These are phyloP conservation scores for Rhopalosiphum maidis DNA, from an alignment of 1,140 invertebrate genomes.

Conservation along the genomic window DNA sequence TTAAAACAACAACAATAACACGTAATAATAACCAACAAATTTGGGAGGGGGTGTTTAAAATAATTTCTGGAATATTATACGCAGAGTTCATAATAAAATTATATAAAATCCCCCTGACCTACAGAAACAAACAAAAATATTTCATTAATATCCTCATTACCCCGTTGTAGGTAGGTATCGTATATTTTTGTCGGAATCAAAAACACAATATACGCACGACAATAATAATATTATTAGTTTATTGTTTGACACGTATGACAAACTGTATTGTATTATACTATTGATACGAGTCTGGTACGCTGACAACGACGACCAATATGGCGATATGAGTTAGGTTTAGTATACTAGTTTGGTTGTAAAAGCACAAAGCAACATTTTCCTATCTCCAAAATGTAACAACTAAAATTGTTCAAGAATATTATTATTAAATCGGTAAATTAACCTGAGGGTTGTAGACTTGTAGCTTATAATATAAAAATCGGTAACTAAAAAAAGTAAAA, in stretches of 20 bases:
- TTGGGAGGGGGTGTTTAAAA: not conserved
- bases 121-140: not conserved
- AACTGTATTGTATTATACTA: no score
- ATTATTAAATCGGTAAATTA: no score
- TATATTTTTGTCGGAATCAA: not conserved
- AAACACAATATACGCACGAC: not conserved
- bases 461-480: no score
- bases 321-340: not conserved
- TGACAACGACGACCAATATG: not conserved
- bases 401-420: no score
- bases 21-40: not conserved
- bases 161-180: not conserved
- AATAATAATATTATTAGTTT: no score
- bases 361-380: not conserved
- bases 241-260: no score
- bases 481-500: no score
- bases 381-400: not conserved
- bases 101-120: not conserved
- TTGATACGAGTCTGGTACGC: not conserved
- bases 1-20: not conserved
- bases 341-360: not conserved
- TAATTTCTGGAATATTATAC: not conserved
- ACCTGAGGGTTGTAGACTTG: no score
- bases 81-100: not conserved
- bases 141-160: not conserved